Conservation (phyloP, 1,140 invertebrate species). For the Camponotus vicinus region DNA sequence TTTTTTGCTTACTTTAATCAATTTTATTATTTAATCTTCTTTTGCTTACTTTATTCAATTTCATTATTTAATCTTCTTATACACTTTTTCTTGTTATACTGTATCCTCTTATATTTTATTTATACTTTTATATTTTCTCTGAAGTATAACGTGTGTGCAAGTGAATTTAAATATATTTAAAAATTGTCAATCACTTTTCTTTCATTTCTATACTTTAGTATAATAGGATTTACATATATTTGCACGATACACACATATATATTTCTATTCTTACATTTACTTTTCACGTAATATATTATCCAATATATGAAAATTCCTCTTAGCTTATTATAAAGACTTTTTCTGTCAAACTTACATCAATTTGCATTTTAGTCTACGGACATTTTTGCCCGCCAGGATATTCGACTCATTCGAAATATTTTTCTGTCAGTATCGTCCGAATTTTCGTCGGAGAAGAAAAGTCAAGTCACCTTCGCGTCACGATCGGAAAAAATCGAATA, state of each 20-base stretch:
- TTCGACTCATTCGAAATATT: slow-evolving; percentile 36
- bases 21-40: not conserved
- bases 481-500: not conserved
- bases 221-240: slow-evolving; percentile 3
- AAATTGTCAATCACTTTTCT: not conserved
- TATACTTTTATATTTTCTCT: slow-evolving; percentile 2
- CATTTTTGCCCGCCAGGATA: not conserved
- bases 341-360: slow-evolving; percentile 11
- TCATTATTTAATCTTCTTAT: not conserved
- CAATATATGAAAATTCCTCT: not conserved
- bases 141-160: not conserved
- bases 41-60: not conserved
- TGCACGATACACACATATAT: not conserved
- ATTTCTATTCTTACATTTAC: not conserved
- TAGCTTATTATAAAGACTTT: not conserved
- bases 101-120: not conserved
- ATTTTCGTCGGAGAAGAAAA: not conserved
- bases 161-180: not conserved
- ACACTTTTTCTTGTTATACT: not conserved
- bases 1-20: no score
- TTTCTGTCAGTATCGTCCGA: not conserved
- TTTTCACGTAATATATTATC: not conserved
- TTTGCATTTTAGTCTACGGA: slow-evolving; percentile 12
- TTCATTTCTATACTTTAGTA: not conserved
- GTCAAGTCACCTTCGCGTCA: not conserved